These are phyloP conservation scores for Papilio glaucus DNA, from an alignment of 1,140 invertebrate species.

Conservation along the genomic window DNA sequence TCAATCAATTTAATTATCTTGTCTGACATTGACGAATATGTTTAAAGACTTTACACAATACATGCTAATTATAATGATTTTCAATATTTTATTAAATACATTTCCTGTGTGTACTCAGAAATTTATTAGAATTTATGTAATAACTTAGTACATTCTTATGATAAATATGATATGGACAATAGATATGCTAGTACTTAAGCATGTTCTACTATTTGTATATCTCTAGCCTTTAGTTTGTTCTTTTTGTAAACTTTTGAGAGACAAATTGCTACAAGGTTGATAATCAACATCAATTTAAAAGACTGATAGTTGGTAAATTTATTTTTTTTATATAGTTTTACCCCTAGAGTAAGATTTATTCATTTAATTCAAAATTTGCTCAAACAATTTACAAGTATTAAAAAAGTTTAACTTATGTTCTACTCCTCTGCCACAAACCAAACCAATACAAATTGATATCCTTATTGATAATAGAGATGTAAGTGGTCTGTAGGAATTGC, in stretches of 20 bases:
- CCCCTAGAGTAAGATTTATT: slow-evolving; percentile 80
- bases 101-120: not conserved
- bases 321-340: slow-evolving; percentile 84
- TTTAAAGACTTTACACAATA: too few relatives aligned
- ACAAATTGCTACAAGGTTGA: slow-evolving; percentile 80
- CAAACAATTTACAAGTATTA: slow-evolving; percentile 76
- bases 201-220: slow-evolving; percentile 50
- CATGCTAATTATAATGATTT: not conserved
- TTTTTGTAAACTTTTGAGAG: slow-evolving; percentile 83
- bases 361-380: slow-evolving; percentile 80
- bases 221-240: slow-evolving; percentile 50
- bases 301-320: slow-evolving; percentile 84
- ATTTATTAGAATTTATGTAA: slow-evolving; percentile 39
- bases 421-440: slow-evolving; percentile 65
- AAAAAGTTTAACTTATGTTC: slow-evolving; percentile 73
- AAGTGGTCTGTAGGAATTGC: slow-evolving; percentile 59
- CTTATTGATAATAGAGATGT: slow-evolving; percentile 45
- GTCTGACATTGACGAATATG: too few relatives aligned
- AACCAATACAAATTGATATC: slow-evolving; percentile 46
- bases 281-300: slow-evolving; percentile 84
- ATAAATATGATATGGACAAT: slow-evolving; percentile 65
- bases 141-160: slow-evolving; percentile 38
- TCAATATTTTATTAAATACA: not conserved
- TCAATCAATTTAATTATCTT: not conserved
- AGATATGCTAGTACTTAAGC: slow-evolving; percentile 68